Evolutionary conservation across 2,888 invertebrate genomes (phyloP).

Genomic region (Odiellus spinosus): DNA sequence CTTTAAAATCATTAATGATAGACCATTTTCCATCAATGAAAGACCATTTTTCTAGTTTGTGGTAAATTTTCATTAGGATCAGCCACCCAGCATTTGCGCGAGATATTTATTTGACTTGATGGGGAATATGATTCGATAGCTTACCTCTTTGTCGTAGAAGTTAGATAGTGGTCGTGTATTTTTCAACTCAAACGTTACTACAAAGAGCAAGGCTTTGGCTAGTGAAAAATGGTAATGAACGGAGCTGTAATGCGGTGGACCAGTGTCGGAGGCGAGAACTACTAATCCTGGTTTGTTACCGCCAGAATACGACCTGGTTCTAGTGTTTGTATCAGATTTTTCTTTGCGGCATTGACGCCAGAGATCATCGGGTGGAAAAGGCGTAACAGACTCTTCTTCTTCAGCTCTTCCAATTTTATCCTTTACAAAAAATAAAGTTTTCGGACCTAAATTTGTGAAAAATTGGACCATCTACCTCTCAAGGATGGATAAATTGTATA

Average conservation of each 20-base stretch:
- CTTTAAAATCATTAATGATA: too few species aligned
- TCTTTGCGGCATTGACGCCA: slow-evolving; percentile 20
- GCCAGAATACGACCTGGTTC: too few species aligned
- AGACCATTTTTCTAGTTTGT: too few species aligned
- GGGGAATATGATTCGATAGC: too few species aligned
- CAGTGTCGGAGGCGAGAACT: slow-evolving; percentile 59
- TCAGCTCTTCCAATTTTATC: slow-evolving; percentile 16
- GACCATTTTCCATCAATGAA: too few species aligned
- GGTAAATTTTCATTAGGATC: too few species aligned
- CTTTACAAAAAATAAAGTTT: not conserved
- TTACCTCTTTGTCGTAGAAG: too few species aligned
- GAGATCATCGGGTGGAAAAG: slow-evolving; percentile 29
- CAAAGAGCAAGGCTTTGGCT: slow-evolving; percentile 55
- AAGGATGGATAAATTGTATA: not conserved
- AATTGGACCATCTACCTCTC: too few species aligned
- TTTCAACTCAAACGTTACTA: slow-evolving; percentile 57
- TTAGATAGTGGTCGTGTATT: slow-evolving; percentile 42
- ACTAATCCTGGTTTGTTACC: slow-evolving; percentile 35
- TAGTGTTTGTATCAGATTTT: too few species aligned
- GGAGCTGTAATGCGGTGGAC: slow-evolving; percentile 54
- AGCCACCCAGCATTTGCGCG: too few species aligned
- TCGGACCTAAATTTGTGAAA: too few species aligned
- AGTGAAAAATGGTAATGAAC: slow-evolving; percentile 66
- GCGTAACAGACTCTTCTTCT: slow-evolving; percentile 30
- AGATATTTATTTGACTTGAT: too few species aligned